These are phyloP conservation scores for Amphipoea oculea DNA, from an alignment of 2,888 invertebrate species.

Conservation along the genomic window DNA sequence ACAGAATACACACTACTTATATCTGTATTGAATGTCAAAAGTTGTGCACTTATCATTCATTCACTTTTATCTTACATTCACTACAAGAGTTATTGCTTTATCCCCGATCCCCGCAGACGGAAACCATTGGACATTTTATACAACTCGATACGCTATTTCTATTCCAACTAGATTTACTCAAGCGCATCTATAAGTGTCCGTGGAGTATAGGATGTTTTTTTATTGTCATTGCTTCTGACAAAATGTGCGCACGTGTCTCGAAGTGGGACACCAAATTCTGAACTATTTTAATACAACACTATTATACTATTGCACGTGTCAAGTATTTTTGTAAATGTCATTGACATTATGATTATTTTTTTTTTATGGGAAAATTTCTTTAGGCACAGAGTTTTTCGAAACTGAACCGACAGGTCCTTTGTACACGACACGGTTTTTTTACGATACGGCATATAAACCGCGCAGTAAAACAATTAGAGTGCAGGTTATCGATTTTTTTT, in stretches of 20 bases:
- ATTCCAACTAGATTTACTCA: slow-evolving; percentile 40
- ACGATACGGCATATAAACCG: not conserved
- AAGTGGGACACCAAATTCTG: slow-evolving; percentile 48
- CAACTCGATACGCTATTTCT: slow-evolving; percentile 42
- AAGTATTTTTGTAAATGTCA: slow-evolving; percentile 34
- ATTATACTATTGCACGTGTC: slow-evolving; percentile 30
- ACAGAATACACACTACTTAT: too few relatives aligned
- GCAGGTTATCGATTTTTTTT: too few relatives aligned
- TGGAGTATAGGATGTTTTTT: slow-evolving; percentile 49
- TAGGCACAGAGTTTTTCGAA: not conserved
- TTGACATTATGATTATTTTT: not conserved
- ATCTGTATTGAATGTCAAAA: not conserved
- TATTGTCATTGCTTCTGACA: slow-evolving; percentile 54
- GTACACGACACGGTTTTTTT: not conserved
- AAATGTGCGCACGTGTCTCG: slow-evolving; percentile 50
- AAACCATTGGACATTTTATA: slow-evolving; percentile 22
- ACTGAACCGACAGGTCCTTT: not conserved
- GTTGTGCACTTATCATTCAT: not conserved
- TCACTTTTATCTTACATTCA: slow-evolving; percentile 17
- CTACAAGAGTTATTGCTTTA: not conserved
- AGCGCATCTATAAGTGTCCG: slow-evolving; percentile 30
- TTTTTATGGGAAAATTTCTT: not conserved
- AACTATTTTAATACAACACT: slow-evolving; percentile 54
- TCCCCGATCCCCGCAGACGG: slow-evolving; percentile 6
- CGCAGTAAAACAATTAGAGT: not conserved